These are phyloP conservation scores for Thamnaconus septentrionalis DNA, from an alignment of 2,113 vertebrate genomes.

Conservation along the genomic window DNA sequence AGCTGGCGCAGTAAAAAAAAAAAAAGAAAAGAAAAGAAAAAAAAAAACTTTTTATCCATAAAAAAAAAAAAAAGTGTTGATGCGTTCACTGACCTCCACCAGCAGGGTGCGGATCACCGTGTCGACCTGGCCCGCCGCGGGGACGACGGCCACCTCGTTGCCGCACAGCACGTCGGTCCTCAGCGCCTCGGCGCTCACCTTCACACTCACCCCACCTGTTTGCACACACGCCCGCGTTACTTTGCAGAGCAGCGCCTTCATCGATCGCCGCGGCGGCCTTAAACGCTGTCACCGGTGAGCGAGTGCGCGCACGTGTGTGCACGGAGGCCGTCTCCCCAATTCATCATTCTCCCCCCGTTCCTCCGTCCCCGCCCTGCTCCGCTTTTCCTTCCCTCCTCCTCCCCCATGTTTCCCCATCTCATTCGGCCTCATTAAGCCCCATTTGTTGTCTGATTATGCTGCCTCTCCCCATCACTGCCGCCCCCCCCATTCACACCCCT, in stretches of 20 bases:
- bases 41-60: no score
- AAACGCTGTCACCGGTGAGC: no score
- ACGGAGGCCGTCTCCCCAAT: no score
- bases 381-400: conserved; percentile 19
- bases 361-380: conserved; percentile 19
- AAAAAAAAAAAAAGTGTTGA: no score
- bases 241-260: not conserved
- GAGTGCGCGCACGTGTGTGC: no score
- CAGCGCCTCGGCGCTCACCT: conserved; percentile 75
- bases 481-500: no score
- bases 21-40: no score
- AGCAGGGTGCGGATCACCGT: conserved; percentile 73
- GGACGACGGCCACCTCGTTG: conserved; percentile 58
- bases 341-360: not conserved
- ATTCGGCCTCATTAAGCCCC: conserved; percentile 55
- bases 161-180: conserved; percentile 62
- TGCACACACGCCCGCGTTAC: conserved; percentile 9
- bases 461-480: not conserved
- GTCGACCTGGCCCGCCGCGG: conserved; percentile 71
- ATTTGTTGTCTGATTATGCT: conserved; percentile 57
- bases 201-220: conserved; percentile 75
- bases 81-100: conserved; percentile 77
- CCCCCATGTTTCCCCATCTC: conserved; percentile 25
- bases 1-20: no score
- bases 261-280: not conserved